Conservation (phyloP, 2,888 invertebrate genomes). For the Diabrotica balteata region DNA sequence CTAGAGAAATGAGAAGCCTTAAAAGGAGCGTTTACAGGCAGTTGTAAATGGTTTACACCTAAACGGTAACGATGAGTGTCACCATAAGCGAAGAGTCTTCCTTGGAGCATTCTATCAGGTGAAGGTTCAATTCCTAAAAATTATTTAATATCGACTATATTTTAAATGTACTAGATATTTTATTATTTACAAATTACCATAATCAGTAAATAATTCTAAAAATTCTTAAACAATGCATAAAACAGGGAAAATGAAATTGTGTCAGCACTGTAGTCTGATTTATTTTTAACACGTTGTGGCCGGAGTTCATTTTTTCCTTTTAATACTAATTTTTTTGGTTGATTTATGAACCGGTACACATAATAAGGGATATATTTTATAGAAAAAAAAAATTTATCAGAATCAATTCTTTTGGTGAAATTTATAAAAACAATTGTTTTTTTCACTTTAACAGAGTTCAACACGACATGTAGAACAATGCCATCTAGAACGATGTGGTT, state of each 20-base stretch:
- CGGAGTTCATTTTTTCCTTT: too few species aligned
- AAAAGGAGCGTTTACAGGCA: conserved; percentile 96
- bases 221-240: not conserved
- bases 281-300: too few species aligned
- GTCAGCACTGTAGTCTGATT: too few species aligned
- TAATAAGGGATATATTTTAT: too few species aligned
- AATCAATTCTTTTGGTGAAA: too few species aligned
- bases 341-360: too few species aligned
- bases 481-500: too few species aligned
- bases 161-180: not conserved
- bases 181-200: not conserved
- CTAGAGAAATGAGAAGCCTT: conserved; percentile 82
- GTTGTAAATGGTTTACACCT: conserved; percentile 88
- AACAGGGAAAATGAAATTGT: not conserved
- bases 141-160: not conserved
- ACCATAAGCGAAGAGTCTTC: conserved; percentile 84
- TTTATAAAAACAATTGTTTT: too few species aligned
- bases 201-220: not conserved
- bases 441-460: too few species aligned
- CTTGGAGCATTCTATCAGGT: conserved; percentile 92
- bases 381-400: too few species aligned
- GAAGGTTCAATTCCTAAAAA: conserved; percentile 83
- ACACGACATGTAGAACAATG: too few species aligned
- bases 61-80: conserved; percentile 92
- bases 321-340: too few species aligned